phyloP scores from a whole-genome alignment of 2,888 invertebrate genomes.

The Leucophenga montana region DNA sequence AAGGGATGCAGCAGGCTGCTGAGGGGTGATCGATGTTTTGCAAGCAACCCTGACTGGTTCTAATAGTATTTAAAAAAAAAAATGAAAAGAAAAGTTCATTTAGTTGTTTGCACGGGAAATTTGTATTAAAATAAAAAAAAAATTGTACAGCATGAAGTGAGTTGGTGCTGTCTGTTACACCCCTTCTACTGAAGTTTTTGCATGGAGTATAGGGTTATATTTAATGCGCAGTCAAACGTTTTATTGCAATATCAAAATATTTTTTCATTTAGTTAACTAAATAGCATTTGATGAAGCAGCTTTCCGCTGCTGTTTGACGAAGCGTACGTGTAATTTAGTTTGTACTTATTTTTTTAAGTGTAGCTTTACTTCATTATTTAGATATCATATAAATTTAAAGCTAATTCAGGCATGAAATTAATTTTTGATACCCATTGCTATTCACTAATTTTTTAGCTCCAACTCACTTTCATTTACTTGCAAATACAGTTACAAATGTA shows the following conservation, averaged over 20 bases:
- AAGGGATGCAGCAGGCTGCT: neutral
- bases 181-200: slow-evolving; percentile 46
- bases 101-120: slow-evolving; percentile 56
- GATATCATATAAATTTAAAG: slow-evolving; percentile 1
- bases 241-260: slow-evolving; percentile 59
- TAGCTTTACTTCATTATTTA: neutral
- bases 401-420: slow-evolving; percentile 17
- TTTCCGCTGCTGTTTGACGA: too few relatives aligned
- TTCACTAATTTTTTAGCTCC: neutral
- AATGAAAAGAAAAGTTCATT: slow-evolving; percentile 39
- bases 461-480: slow-evolving; percentile 4
- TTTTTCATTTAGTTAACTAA: neutral
- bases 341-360: too few relatives aligned
- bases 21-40: slow-evolving; percentile 10
- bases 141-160: slow-evolving; percentile 4
- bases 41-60: slow-evolving; percentile 5
- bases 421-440: neutral
- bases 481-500: neutral
- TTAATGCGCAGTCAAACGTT: slow-evolving; percentile 56
- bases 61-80: slow-evolving; percentile 1
- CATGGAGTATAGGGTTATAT: too few relatives aligned
- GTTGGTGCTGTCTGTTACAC: slow-evolving; percentile 46
- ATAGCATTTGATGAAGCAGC: too few relatives aligned
- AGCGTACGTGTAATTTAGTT: too few relatives aligned
- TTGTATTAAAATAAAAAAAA: slow-evolving; percentile 41